Conservation (phyloP, 1,140 invertebrate genomes). For the Bombus confusus region DNA sequence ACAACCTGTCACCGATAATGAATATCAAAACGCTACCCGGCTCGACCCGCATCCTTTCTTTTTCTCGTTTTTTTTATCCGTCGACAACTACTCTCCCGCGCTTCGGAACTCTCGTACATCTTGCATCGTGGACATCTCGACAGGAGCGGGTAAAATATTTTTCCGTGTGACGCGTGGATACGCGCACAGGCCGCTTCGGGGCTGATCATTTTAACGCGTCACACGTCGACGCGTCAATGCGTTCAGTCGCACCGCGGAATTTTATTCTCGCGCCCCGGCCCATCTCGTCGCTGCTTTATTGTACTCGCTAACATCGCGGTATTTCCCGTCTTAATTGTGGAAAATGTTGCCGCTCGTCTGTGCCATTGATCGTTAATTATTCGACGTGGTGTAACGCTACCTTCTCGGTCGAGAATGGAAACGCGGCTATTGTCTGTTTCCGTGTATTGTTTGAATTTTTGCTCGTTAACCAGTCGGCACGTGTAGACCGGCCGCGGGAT, state of each 20-base stretch:
- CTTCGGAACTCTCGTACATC: slow-evolving; percentile 7
- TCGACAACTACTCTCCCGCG: not conserved
- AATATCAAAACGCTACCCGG: slow-evolving; percentile 53
- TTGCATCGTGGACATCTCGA: not conserved
- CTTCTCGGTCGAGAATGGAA: not conserved
- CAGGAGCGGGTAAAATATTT: slow-evolving; percentile 30
- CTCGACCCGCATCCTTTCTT: not conserved
- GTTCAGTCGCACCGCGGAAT: slow-evolving; percentile 12
- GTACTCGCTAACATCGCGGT: not conserved
- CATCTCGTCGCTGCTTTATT: not conserved
- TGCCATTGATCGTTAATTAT: slow-evolving; percentile 53
- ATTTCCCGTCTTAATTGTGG: slow-evolving; percentile 42
- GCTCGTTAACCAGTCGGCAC: slow-evolving; percentile 23
- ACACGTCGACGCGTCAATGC: slow-evolving; percentile 31
- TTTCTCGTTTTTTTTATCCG: not conserved
- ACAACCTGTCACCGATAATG: slow-evolving; percentile 67
- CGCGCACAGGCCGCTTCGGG: not conserved
- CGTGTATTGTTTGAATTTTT: slow-evolving; percentile 34
- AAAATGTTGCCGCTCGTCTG: slow-evolving; percentile 39
- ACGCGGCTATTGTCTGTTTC: slow-evolving; percentile 17
- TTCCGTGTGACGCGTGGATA: not conserved
- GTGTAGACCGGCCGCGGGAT: not conserved
- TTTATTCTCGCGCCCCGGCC: not conserved
- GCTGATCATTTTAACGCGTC: slow-evolving; percentile 38
- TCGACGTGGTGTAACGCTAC: not conserved